Conservation (phyloP, 2,797 vertebrate species). For the Lophius americanus region DNA sequence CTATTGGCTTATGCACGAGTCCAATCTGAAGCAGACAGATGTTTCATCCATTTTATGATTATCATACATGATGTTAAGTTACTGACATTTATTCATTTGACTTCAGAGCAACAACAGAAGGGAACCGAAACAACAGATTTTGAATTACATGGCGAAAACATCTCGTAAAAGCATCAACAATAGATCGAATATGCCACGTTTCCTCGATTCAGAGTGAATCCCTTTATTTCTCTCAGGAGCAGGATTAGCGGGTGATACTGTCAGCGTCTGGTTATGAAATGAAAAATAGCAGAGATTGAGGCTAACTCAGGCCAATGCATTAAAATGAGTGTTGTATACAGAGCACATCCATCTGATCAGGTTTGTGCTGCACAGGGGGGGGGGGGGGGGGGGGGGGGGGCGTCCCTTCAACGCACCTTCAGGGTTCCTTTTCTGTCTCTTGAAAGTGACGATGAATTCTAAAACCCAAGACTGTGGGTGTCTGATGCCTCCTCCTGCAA, state of each 20-base stretch:
- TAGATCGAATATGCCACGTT: constrained; percentile 31
- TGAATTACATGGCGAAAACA: constrained; percentile 56
- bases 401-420: constrained; percentile 60
- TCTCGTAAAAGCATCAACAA: constrained; percentile 46
- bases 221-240: constrained; percentile 23
- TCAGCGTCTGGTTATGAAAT: constrained; percentile 40
- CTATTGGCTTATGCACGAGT: constrained; percentile 53
- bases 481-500: constrained; percentile 56
- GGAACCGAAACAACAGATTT: constrained; percentile 9
- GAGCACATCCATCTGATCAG: constrained; percentile 39
- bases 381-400: constrained; percentile 1
- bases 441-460: constrained; percentile 67
- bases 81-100: constrained; percentile 40
- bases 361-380: constrained; percentile 26
- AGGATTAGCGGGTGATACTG: constrained; percentile 31
- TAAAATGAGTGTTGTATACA: constrained; percentile 54
- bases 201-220: constrained; percentile 32
- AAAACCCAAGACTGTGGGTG: constrained; percentile 32
- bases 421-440: constrained; percentile 44
- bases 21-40: constrained; percentile 38
- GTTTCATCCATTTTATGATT: constrained; percentile 44
- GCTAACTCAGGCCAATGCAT: constrained; percentile 47
- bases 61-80: not conserved
- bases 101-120: constrained; percentile 33
- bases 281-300: constrained; percentile 42